Base-by-base conservation (phyloP, 2,113 vertebrate genomes). In the Nesogale talazaci region DNA sequence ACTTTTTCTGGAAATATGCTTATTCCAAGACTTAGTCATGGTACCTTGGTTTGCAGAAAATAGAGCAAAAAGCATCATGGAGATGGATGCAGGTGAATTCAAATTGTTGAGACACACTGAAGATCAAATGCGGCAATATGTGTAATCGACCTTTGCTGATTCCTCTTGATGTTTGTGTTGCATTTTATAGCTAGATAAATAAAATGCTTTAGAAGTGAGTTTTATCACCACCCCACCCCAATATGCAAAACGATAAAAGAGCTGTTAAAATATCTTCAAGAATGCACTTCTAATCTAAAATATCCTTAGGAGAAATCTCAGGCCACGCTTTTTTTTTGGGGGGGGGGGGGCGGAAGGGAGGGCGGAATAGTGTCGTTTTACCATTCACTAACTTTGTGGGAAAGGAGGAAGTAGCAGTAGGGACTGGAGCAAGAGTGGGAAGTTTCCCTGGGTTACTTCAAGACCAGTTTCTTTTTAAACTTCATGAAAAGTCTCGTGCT, bases 221-320 rank as follows among this genome's bases (percentile, higher is more conserved):
- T 59, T 89, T 78, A 34, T 67, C 46, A 85, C 57, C 65, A n/a
- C 59, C 57, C 6, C n/a, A 38, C 23, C 14, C 9, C 25, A 78
- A 88, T 40, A 76, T 20, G 34, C 20, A 81, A 70, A 88, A 65
- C 17, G 77, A 16, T 65, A 23, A 38, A 69, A 81, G 52, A 72
- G 2, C 14, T 59, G 6, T 17, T 61, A 61, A 89, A 22, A 86
- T 83, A 86, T n/a, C 82, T 88, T 70, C 65, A 83, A 63, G 56
- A 3, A 22, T 70, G 16, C 52, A 36, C 15, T 88, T 38, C 57
- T 88, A 29, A 79, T 93, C 70, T 93, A 88, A 88, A 94, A 76
- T 42, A 61, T 61, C 42, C 23, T 83, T 1, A 10, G 1, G 22
- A 38, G 23, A 83, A 31, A 74, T 36, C 23, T 79, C 67, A 61